Percentiles rank a stretch among this genome's conserved stretches.
Evolutionary conservation across 2,113 vertebrate species (phyloP).

Genomic region (Heliornis fulica): DNA sequence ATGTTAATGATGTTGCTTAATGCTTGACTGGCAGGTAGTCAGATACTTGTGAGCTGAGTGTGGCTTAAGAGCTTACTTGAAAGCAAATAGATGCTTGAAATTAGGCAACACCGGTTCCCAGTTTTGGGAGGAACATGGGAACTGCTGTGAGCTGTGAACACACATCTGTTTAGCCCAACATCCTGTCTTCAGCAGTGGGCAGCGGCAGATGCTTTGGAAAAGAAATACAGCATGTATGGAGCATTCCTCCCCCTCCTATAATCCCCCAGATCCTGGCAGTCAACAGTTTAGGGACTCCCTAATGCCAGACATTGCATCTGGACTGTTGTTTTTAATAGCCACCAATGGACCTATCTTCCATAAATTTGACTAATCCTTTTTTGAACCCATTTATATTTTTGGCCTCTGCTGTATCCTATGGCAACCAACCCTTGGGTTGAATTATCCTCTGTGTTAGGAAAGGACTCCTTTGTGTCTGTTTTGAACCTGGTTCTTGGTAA

Average conservation of each 20-base stretch:
- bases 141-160: background rate
- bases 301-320: background rate
- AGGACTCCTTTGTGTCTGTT: background rate
- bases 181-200: background rate
- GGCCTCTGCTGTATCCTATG: background rate
- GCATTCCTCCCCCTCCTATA: background rate
- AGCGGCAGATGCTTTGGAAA: constrained; percentile 9
- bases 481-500: background rate
- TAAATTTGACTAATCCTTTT: constrained; percentile 34
- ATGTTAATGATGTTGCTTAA: constrained; percentile 40
- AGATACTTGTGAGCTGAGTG: background rate
- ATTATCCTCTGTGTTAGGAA: background rate
- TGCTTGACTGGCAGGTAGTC: constrained; percentile 49
- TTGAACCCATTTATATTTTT: background rate
- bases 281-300: background rate
- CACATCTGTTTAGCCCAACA: background rate
- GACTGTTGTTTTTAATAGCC: background rate
- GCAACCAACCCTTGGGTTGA: background rate
- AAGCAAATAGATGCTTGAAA: constrained; percentile 47
- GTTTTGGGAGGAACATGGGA: background rate
- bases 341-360: background rate
- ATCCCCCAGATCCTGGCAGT: background rate
- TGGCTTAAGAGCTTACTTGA: constrained; percentile 36
- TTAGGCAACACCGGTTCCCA: background rate
- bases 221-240: background rate